phyloP scores from a whole-genome alignment of 1,140 invertebrate species.

The Trichoplusia ni region DNA sequence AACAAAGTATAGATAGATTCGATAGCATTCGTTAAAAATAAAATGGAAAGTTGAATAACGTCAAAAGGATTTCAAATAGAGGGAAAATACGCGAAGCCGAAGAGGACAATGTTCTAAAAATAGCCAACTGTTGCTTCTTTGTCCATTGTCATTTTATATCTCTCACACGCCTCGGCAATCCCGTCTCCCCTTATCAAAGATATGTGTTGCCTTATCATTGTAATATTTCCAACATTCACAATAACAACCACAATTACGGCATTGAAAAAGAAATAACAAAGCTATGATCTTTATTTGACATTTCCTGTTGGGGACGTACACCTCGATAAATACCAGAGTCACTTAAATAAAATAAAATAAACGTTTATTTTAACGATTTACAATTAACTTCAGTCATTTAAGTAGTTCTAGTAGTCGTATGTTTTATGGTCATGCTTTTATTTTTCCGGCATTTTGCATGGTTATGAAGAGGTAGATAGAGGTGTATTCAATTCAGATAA shows the following conservation, averaged over 20 bases:
- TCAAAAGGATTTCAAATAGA: too few species aligned
- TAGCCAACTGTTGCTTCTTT: not conserved
- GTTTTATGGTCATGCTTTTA: too few species aligned
- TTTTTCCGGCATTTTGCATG: too few species aligned
- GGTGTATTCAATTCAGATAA: too few species aligned
- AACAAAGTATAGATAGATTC: too few species aligned
- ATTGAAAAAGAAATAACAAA: slow-evolving; percentile 10
- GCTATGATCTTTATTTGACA: slow-evolving; percentile 18
- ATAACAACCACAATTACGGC: slow-evolving; percentile 5
- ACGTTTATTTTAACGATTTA: not conserved
- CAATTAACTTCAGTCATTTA: not conserved
- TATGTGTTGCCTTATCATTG: not conserved
- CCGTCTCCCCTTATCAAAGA: slow-evolving; percentile 4
- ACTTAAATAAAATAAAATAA: slow-evolving; percentile 10
- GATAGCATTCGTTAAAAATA: too few species aligned
- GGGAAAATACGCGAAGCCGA: not conserved
- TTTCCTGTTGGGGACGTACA: slow-evolving; percentile 25
- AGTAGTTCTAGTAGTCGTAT: not conserved
- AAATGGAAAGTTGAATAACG: too few species aligned
- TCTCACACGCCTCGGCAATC: not conserved
- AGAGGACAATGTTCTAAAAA: not conserved
- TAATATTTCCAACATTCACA: slow-evolving; percentile 13
- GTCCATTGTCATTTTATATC: slow-evolving; percentile 2
- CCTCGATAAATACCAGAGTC: too few species aligned
- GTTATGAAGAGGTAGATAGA: too few species aligned